Percentiles rank a stretch among this genome's conserved stretches.
phyloP scores from a whole-genome alignment of 1,140 invertebrate species.

The Probaryconus sp. region DNA sequence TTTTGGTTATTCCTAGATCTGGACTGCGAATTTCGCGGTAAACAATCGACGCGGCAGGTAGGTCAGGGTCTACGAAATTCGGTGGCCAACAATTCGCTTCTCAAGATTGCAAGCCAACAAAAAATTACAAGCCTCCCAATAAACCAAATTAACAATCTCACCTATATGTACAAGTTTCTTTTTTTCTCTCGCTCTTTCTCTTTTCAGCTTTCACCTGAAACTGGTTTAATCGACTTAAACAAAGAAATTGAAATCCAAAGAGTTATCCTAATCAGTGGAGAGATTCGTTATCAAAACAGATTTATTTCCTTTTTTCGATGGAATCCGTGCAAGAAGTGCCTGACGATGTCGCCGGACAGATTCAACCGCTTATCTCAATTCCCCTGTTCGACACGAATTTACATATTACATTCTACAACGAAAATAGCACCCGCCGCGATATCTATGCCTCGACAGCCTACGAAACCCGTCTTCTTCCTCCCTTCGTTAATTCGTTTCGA shows the following conservation, averaged over 20 bases:
- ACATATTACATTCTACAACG: conserved; percentile 65
- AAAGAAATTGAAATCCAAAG: conserved; percentile 21
- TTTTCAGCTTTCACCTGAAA: too few relatives aligned
- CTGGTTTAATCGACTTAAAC: too few relatives aligned
- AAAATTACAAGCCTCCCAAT: too few relatives aligned
- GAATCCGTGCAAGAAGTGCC: conserved; percentile 41
- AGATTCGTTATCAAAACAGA: conserved; percentile 42
- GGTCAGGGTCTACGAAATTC: background rate
- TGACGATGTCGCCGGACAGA: conserved; percentile 32
- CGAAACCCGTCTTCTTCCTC: conserved; percentile 40
- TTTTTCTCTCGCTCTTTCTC: too few relatives aligned
- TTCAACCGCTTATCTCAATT: conserved; percentile 59
- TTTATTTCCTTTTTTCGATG: conserved; percentile 33
- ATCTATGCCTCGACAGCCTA: conserved; percentile 28
- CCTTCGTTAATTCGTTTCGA: conserved; percentile 67
- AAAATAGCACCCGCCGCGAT: conserved; percentile 61
- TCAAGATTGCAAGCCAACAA: conserved; percentile 40
- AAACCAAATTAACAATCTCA: too few relatives aligned
- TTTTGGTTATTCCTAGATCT: conserved; percentile 64
- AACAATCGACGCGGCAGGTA: conserved; percentile 15
- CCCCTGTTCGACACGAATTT: conserved; percentile 60
- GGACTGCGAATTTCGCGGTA: conserved; percentile 30
- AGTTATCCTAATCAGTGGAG: conserved; percentile 18
- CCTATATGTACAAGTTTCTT: too few relatives aligned
- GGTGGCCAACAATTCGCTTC: conserved; percentile 8